Evolutionary conservation across 2,113 vertebrate species (phyloP), one percentile per base, ranked within the genome.

Genomic region (Mastomys coucha): DNA sequence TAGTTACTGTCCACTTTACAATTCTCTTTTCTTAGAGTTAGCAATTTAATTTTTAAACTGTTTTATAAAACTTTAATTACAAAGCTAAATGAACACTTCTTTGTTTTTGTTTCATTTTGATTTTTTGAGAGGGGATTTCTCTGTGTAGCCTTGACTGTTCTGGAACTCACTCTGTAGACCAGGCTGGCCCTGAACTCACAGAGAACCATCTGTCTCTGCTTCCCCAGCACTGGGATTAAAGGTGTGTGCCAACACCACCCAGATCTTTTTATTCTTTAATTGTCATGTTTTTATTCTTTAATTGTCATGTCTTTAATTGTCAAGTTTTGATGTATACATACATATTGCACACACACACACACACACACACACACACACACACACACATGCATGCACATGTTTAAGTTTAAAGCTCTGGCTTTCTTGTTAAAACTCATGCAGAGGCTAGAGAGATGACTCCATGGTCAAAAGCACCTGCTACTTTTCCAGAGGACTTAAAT

Each of bases 201-300:
- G 28, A 78, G 49, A 78, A 10, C 9, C 3, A 1, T 7, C 49
- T 78, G 45, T 8, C 31, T 78, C 49, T 78, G 49, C 31, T 11
- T 53, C 26, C 31, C 8, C 1, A 53, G 76, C 0, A 6, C 16
- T 78, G 49, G 31, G 31, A 33, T 78, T 51, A 78, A 78, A 53
- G 49, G 16, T 0, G 1, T 78, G 49, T 0, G 1, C 5, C 26
- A 28, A 7, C 76, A 19, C 45, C 0, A 2, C 17, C 49, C 22
- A 1, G 8, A 17, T 81, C 45, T 78, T 82, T 39, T 39, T 82
- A 81, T 56, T 58, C 20, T 82, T 82, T 81, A 81, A 58, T 58
- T 39, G 56, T 60, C 80, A 53, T 7, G 5, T 84, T 84, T 84
- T 84, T n/a, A n/a, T n/a, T n/a, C n/a, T n/a, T n/a, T n/a, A n/a